These are phyloP conservation scores for Copsychus sechellarum DNA, from an alignment of 2,113 vertebrate genomes.

Conservation along the genomic window DNA sequence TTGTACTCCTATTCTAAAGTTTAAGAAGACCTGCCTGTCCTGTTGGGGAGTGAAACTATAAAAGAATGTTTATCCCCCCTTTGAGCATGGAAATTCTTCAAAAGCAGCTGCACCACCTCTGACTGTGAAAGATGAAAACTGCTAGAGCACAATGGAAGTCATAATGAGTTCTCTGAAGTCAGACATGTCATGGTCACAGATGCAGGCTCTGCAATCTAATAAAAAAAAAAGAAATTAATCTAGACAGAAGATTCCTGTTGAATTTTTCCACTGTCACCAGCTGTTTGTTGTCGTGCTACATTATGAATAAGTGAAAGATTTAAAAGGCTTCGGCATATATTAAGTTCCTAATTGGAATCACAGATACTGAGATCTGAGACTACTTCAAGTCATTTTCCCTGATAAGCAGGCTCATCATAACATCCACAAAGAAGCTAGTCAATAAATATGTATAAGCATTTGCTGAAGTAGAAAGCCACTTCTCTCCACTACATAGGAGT, in stretches of 20 bases:
- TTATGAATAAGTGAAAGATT: conserved; percentile 33
- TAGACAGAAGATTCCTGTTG: not conserved
- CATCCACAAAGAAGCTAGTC: conserved; percentile 22
- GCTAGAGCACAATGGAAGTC: not conserved
- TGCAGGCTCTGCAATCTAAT: not conserved
- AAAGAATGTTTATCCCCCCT: not conserved
- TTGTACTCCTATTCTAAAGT: not conserved
- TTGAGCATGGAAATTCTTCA: not conserved
- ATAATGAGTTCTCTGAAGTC: conserved; percentile 28
- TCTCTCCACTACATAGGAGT: not conserved
- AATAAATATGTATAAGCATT: conserved; percentile 33
- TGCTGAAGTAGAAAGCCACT: conserved; percentile 7
- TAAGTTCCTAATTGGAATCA: conserved; percentile 54
- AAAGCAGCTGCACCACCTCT: not conserved
- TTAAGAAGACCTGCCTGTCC: not conserved
- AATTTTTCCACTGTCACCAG: conserved; percentile 10
- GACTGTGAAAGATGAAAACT: not conserved
- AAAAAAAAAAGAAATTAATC: not conserved
- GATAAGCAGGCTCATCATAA: conserved; percentile 34
- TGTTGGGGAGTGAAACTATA: not conserved
- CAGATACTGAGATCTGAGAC: conserved; percentile 34
- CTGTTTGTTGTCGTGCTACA: conserved; percentile 32
- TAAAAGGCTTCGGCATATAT: conserved; percentile 26
- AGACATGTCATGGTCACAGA: not conserved
- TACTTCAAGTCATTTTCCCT: conserved; percentile 20